phyloP scores from a whole-genome alignment of 1,140 invertebrate genomes.

The Ceratosolen solmsi region DNA sequence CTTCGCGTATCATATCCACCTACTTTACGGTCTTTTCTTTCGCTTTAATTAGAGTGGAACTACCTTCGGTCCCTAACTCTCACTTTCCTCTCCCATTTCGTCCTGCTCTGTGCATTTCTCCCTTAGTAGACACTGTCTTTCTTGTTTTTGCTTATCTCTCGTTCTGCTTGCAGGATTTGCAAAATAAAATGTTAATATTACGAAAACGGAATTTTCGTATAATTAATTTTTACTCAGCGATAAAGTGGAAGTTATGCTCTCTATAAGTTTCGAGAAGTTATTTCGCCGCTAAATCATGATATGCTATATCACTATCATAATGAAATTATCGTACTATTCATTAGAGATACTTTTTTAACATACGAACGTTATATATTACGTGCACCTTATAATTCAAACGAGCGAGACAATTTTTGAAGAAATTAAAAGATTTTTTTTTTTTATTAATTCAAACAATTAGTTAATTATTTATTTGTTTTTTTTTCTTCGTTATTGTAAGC shows the following conservation, averaged over 20 bases:
- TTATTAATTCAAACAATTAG: too few species aligned
- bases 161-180: not conserved
- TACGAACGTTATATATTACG: not conserved
- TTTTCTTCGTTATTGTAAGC: too few species aligned
- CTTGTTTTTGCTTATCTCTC: too few species aligned
- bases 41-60: not conserved
- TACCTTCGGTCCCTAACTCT: too few species aligned
- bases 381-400: too few species aligned
- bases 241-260: not conserved
- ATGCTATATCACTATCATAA: not conserved
- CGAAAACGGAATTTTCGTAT: not conserved
- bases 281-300: not conserved
- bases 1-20: too few species aligned
- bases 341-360: not conserved
- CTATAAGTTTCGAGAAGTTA: not conserved
- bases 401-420: too few species aligned
- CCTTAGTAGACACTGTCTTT: too few species aligned
- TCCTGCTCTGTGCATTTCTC: too few species aligned
- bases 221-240: constrained; percentile 1
- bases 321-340: not conserved
- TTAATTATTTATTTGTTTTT: too few species aligned
- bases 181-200: constrained; percentile 14
- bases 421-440: too few species aligned
- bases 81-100: not conserved
- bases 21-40: constrained; percentile 18